Evolutionary conservation across 1,140 invertebrate species (phyloP).

Genomic region (Heliconius melpomene): DNA sequence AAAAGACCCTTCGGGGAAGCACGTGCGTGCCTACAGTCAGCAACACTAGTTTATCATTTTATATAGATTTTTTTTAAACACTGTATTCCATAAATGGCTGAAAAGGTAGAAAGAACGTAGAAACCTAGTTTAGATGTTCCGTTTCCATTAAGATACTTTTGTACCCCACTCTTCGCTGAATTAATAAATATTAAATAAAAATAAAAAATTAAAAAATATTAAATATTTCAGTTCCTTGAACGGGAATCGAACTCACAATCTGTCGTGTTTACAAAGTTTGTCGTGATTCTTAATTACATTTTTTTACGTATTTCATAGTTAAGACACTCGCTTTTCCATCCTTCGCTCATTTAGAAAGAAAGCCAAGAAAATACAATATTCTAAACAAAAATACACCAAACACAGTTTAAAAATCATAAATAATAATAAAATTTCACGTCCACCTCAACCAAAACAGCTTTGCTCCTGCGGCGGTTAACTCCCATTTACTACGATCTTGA

Average conservation of each 20-base stretch:
- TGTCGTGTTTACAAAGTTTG: too few species aligned
- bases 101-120: too few species aligned
- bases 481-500: constrained; percentile 12
- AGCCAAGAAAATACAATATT: not conserved
- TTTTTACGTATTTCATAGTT: not conserved
- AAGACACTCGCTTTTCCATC: not conserved
- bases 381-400: not conserved
- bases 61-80: too few species aligned
- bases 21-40: constrained; percentile 47
- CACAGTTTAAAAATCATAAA: constrained; percentile 10
- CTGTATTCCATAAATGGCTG: too few species aligned
- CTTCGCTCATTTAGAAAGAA: too few species aligned
- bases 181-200: too few species aligned
- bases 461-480: not conserved
- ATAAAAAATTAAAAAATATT: too few species aligned
- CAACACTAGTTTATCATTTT: not conserved
- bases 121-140: too few species aligned
- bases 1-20: constrained; percentile 48
- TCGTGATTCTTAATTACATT: not conserved
- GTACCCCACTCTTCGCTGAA: too few species aligned
- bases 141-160: too few species aligned
- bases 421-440: not conserved
- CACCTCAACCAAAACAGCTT: not conserved
- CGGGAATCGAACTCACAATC: too few species aligned
- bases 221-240: too few species aligned